Percentiles rank a stretch among this genome's conserved stretches.
Conservation (phyloP, 2,888 invertebrate genomes). For the Drosophila prostipennis region DNA sequence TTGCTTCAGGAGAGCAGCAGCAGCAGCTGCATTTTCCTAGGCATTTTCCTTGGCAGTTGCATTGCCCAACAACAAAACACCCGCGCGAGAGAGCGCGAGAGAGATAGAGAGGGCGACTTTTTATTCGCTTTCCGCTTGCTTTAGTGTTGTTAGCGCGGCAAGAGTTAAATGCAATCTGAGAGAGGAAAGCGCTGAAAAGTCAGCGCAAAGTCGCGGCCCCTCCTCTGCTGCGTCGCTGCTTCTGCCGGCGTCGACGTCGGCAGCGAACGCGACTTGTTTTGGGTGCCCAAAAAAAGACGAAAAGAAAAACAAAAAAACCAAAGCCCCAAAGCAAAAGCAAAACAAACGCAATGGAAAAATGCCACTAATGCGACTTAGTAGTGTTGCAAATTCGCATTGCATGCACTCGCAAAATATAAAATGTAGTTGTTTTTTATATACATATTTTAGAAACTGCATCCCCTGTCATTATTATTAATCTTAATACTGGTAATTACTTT, state of each 20-base stretch:
- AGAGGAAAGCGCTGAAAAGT: conserved; percentile 21
- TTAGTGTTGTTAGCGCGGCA: conserved; percentile 74
- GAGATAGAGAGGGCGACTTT: conserved; percentile 43
- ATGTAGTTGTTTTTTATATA: not conserved
- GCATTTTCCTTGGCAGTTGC: conserved; percentile 53
- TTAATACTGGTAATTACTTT: too few species aligned
- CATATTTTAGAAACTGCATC: not conserved
- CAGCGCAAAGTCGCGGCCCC: conserved; percentile 21
- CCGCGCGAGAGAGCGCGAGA: conserved; percentile 37
- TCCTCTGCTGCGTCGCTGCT: conserved; percentile 7
- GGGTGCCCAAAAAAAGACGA: conserved; percentile 25
- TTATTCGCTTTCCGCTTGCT: conserved; percentile 45
- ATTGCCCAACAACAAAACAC: conserved; percentile 45
- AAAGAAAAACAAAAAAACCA: conserved; percentile 6
- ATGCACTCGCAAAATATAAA: conserved; percentile 13
- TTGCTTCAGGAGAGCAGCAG: conserved; percentile 39
- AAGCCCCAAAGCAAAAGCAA: conserved; percentile 23
- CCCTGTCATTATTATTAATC: too few species aligned
- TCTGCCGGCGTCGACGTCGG: conserved; percentile 1
- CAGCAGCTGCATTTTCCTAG: conserved; percentile 49
- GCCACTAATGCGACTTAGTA: conserved; percentile 66
- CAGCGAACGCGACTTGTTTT: conserved; percentile 38
- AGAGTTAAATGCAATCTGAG: conserved; percentile 79
- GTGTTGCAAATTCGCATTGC: conserved; percentile 45
- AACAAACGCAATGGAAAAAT: conserved; percentile 44